Evolutionary conservation across 2,797 vertebrate species (phyloP).

Genomic region (Vireo griseus): DNA sequence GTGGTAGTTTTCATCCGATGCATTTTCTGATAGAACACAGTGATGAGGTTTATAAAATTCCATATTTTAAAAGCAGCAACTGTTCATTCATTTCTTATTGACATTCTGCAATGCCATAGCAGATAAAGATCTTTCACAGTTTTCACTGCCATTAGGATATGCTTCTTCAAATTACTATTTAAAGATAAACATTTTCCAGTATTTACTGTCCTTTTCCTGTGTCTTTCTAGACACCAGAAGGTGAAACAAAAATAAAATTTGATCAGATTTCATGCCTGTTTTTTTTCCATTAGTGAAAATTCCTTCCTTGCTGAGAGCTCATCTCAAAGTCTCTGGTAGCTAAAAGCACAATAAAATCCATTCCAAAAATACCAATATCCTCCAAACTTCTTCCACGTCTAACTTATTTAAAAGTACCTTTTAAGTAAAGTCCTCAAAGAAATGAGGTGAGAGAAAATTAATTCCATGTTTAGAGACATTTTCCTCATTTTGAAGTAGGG

Average conservation of each 20-base stretch:
- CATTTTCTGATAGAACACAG: not conserved
- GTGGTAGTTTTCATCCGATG: not conserved
- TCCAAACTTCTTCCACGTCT: not conserved
- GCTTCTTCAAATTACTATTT: not conserved
- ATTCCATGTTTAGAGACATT: not conserved
- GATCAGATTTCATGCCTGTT: not conserved
- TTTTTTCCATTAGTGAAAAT: not conserved
- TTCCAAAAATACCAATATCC: not conserved
- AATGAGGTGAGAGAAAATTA: not conserved
- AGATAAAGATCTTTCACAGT: conserved; percentile 9
- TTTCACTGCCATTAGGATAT: not conserved
- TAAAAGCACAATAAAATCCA: not conserved
- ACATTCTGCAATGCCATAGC: not conserved
- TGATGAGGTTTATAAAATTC: not conserved
- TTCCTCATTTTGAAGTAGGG: not conserved
- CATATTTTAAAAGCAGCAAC: not conserved
- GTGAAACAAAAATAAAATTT: conserved; percentile 23
- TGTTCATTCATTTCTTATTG: not conserved
- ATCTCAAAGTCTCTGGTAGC: not conserved
- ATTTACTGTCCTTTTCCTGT: not conserved
- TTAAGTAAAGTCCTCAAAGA: not conserved
- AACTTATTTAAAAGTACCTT: not conserved
- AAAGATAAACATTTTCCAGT: not conserved
- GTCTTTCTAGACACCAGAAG: not conserved
- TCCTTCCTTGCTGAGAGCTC: not conserved